Evolutionary conservation across 1,140 invertebrate genomes (phyloP), one percentile per base, ranked within the genome.

Genomic region (Polyergus mexicanus): DNA sequence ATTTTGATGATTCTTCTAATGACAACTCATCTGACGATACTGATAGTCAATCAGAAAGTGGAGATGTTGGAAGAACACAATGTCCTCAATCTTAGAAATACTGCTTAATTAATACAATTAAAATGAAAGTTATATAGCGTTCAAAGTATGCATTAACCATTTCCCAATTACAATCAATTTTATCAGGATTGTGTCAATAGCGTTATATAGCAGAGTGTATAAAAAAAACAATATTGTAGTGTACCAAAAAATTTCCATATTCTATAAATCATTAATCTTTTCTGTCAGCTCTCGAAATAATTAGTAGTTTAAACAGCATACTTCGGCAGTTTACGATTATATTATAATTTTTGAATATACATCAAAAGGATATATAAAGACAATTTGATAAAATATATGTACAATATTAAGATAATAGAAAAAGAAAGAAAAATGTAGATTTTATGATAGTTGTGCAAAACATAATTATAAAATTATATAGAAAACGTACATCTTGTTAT

Each of bases 11-110:
- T 47, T 90, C 89, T 3, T 85, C 85, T 25, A 76, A 83, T 22
- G 77, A 87, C 6, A 74, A 84, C 25, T 86, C 63, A 35, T 89
- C 77, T 10, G 84, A 77, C 77, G 69, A 88, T 8, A 91, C 88
- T 56, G 85, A 88, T 72, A 84, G 69, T 78, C 65, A 84, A 11
- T 90, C 84, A 22, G 88, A 90, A 38, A 76, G 51, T n/a, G 51
- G 74, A 19, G 25, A 58, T 13, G 41, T 86, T 56, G 62, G 32
- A 72, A 86, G 76, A 74, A 78, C 84, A 71, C 84, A 88, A 10
- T 88, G 86, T 32, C 72, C 65, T 54, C 77, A 63, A 28, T 89
- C 85, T 63, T 90, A 87, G 77, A 90, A 54, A 65, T 80, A 58
- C 51, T 58, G 58, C 47, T 60, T 56, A 80, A 63, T 65, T 44